Base-by-base conservation (phyloP, 2,888 invertebrate species). In the Caenorhabditis afra region DNA sequence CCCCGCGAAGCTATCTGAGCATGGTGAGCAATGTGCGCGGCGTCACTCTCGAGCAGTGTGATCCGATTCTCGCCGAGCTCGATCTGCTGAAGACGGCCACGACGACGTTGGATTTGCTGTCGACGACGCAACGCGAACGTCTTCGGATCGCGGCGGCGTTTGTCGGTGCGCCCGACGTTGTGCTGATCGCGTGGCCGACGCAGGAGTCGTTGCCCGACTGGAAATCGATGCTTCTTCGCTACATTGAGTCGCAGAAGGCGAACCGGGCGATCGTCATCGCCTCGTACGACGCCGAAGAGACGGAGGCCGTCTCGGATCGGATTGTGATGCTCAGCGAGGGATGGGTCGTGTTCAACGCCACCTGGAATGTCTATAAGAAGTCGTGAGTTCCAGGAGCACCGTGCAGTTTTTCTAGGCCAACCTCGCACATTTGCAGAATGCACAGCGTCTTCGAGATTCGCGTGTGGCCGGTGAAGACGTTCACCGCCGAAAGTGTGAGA, bases 261-360 rank as follows among this genome's bases (percentile, higher is more conserved):
- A 49, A 68, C 55, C 62, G 64, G 29, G 16, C 67, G 0, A 57
- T 76, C 5, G 49, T 76, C 2, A 57, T 76, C 14, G 41, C 67
- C 0, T 55, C 75, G 11, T 76, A 68, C 22, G 68, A 76, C 50
- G 41, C 67, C 10, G 62, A 62, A 50, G 67, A 62, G 41, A 58
- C 75, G 0, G 75, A 76, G 57, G 44, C 62, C 3, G 47, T 76
- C 0, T 66, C 75, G 4, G 67, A 76, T 20, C 52, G 57, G 22
- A n/a, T 76, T 3, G 58, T 76, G 0, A 39, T 76, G 39, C 35
- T 76, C 23, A 68, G 67, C 53, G 75, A 76, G 14, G 75, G 75
- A 29, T 76, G 50, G 18, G 64, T 68, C 8, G 57, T 76, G 11
- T 35, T 76, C 14, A 61, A 62, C 29, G 75, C 67, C 20, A 8